These are phyloP conservation scores for Halocaridina rubra DNA, from an alignment of 2,888 invertebrate species.

Conservation along the genomic window DNA sequence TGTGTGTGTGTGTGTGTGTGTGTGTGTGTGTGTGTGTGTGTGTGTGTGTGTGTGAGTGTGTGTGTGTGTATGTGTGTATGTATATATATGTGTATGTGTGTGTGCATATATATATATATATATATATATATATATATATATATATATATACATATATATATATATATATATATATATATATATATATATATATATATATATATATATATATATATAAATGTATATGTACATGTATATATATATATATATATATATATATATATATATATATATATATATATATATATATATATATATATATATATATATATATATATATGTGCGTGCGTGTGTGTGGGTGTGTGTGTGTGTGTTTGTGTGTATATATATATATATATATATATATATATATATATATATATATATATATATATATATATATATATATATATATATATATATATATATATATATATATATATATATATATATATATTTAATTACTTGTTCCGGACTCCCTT, in stretches of 20 bases:
- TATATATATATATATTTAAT: constrained; percentile 9
- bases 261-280: not conserved
- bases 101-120: constrained; percentile 20
- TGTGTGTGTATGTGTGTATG: no score
- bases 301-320: not conserved
- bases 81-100: no score
- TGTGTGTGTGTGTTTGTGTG: not conserved
- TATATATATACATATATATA: constrained; percentile 18
- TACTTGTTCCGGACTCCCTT: no score
- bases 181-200: constrained; percentile 13
- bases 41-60: no score
- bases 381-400: constrained; percentile 27
- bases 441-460: constrained; percentile 21
- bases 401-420: constrained; percentile 28
- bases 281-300: not conserved
- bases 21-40: no score
- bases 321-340: not conserved
- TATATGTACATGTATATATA: constrained; percentile 2
- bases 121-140: constrained; percentile 21
- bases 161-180: not conserved
- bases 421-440: constrained; percentile 23
- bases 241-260: not conserved
- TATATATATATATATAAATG: constrained; percentile 14
- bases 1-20: no score
- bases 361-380: constrained; percentile 27